Percentiles rank a stretch among this genome's conserved stretches.
Evolutionary conservation across 2,797 vertebrate genomes (phyloP).

Genomic region (Labeo calbasu): DNA sequence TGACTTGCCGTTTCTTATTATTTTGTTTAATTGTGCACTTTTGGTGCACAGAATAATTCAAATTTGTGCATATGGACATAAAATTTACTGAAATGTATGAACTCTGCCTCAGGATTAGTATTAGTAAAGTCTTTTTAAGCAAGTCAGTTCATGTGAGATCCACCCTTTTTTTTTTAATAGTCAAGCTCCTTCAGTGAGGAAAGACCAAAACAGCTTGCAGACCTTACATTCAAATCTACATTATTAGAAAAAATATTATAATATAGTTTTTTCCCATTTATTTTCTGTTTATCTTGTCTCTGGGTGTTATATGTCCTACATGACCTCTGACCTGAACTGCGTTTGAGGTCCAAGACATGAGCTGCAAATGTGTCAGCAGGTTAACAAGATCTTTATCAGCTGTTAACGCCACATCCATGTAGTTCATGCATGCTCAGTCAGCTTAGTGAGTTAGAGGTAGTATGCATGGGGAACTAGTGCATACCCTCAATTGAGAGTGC

Average conservation of each 20-base stretch:
- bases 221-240: background rate
- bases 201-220: background rate
- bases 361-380: background rate
- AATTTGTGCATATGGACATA: too few species aligned
- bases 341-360: background rate
- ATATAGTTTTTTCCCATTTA: background rate
- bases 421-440: background rate
- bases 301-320: background rate
- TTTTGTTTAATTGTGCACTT: background rate
- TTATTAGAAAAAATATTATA: background rate
- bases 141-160: background rate
- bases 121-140: background rate
- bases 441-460: background rate
- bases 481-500: background rate
- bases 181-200: background rate
- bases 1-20: background rate
- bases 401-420: background rate
- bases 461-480: background rate
- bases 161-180: background rate
- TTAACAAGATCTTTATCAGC: conserved; percentile 28
- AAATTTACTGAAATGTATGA: background rate
- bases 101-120: background rate
- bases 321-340: conserved; percentile 11
- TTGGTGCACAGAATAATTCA: conserved; percentile 7
- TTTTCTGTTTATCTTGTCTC: background rate